These are phyloP conservation scores for Siderastrea radians DNA, from an alignment of 92 coral and sea anemone species.

Conservation along the genomic window DNA sequence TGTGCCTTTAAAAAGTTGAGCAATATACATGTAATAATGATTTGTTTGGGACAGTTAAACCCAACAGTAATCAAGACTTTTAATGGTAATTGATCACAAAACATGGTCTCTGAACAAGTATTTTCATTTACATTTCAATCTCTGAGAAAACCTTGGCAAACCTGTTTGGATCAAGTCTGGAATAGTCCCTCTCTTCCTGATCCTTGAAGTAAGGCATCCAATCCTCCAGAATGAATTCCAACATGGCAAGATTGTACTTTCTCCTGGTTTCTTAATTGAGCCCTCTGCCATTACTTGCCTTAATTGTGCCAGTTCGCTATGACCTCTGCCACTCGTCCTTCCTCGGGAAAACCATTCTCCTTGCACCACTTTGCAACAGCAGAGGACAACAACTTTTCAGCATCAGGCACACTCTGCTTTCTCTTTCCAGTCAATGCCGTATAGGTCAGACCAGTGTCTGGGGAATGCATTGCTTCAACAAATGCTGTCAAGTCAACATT, in stretches of 20 bases:
- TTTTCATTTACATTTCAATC: not conserved
- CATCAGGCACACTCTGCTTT: conserved; percentile 73
- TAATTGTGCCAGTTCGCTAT: conserved; percentile 71
- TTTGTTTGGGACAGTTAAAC: no score
- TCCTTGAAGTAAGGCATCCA: conserved; percentile 47
- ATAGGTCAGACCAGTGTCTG: conserved; percentile 69
- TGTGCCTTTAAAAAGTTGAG: no score
- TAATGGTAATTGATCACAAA: no score
- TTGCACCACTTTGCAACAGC: conserved; percentile 57
- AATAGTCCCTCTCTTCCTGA: conserved; percentile 25
- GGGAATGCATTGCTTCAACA: conserved; percentile 53
- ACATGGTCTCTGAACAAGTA: not conserved
- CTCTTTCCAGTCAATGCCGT: conserved; percentile 75
- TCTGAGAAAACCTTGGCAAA: not conserved
- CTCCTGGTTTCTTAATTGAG: conserved; percentile 56
- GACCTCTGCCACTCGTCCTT: conserved; percentile 31
- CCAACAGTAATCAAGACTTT: no score
- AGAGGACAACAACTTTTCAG: conserved; percentile 54
- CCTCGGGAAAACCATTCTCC: conserved; percentile 11
- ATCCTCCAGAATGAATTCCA: conserved; percentile 56
- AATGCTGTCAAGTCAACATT: conserved; percentile 50
- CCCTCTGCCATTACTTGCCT: conserved; percentile 77
- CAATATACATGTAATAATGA: no score
- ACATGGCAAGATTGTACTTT: conserved; percentile 46
- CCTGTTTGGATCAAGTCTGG: conserved; percentile 61